Evolutionary conservation across 2,797 vertebrate species (phyloP).

Genomic region (Cichlasoma orientale): DNA sequence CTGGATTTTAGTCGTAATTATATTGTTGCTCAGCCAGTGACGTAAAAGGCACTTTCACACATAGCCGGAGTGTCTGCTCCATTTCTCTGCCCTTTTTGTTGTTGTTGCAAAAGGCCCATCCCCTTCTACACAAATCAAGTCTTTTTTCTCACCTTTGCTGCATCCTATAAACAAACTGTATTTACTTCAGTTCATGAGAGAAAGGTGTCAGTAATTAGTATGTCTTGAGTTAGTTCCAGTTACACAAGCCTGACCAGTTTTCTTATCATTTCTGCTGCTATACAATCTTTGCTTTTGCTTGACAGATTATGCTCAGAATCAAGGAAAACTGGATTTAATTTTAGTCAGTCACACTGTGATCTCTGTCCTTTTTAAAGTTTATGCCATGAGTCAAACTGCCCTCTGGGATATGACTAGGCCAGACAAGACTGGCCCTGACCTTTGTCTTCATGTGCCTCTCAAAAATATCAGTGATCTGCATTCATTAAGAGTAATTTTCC

Average conservation of each 20-base stretch:
- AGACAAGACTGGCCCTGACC: constrained; percentile 39
- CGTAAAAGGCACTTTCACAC: background rate
- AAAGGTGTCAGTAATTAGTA: background rate
- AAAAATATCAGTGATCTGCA: constrained; percentile 54
- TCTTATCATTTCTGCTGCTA: background rate
- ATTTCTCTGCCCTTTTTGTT: background rate
- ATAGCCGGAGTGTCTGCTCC: background rate
- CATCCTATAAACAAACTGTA: too few relatives aligned
- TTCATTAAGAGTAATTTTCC: constrained; percentile 57
- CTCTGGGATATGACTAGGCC: constrained; percentile 34
- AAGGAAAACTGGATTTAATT: background rate
- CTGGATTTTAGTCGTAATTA: background rate
- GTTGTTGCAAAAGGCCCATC: background rate
- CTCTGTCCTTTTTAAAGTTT: constrained; percentile 13
- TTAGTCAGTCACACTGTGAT: constrained; percentile 21
- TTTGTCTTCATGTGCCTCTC: constrained; percentile 56
- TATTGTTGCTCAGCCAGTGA: background rate
- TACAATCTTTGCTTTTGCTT: background rate
- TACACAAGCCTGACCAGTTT: constrained; percentile 11
- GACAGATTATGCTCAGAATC: constrained; percentile 6
- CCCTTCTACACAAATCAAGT: background rate
- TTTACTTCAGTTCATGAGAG: background rate
- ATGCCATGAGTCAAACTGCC: constrained; percentile 21
- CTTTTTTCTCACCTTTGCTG: background rate
- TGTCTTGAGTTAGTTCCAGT: background rate